Base-by-base conservation (phyloP, 2,797 vertebrate species). In the Bryconaethiops microstoma region DNA sequence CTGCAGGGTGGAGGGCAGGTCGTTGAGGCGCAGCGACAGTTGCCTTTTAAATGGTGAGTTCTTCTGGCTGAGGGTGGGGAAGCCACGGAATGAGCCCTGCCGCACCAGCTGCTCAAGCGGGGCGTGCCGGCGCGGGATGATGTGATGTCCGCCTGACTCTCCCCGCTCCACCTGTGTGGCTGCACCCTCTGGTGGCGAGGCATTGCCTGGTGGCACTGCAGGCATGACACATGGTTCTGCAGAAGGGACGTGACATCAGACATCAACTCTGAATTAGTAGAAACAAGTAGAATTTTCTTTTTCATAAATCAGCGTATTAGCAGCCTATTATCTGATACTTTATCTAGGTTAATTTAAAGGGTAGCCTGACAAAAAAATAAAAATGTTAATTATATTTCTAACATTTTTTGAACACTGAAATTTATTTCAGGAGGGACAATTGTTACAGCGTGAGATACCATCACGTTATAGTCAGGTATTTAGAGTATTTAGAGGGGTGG, bases 41-140 rank as follows among this genome's bases (percentile, higher is more conserved):
- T 98, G 96, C 52, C 96, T 92, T 89, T 98, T 98, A 85, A 98
- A 98, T 25, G 97, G 97, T 0, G 97, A 98, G 89, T 97, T 98
- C 88, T 96, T 97, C 93, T 95, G 94, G 87, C 96, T 97, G 54
- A 98, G 95, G 0, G 96, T 94, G 0, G 97, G 97, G 86, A 98
- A 98, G 29, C 96, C 97, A 0, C 97, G 92, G 88, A 98, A 98
- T 1, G 96, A 97, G 59, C 97, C 97, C 79, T 98, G 97, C 1
- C 97, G 94, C 77, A 98, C 96, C 88, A 98, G 92, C 94, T 98
- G 96, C 85, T 98, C 97, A 40, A 98, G 92, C n/a, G 96, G 97
- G 0, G 96, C 97, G 0, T 97, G 97, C 74, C 97, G 95, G 12
- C 97, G 95, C 0, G 97, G 97, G 88, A 97, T 98, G 87, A 95